A percentile compares a stretch with the other conserved stretches of the same genome.
phyloP scores from a whole-genome alignment of 2,888 invertebrate genomes.

The Conomelus anceps region DNA sequence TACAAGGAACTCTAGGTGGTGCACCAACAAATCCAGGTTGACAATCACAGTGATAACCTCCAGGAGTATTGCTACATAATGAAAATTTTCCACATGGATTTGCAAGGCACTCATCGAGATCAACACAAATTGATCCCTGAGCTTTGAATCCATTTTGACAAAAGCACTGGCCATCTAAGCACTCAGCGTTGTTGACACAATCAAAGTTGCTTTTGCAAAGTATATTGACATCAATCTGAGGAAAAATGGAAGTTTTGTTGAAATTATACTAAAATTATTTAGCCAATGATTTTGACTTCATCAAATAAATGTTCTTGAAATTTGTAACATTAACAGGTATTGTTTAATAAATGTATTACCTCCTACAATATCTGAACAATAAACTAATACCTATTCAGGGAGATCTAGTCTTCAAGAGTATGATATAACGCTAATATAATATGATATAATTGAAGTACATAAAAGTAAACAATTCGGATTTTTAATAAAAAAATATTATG shows the following conservation, averaged over 20 bases:
- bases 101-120: slow-evolving; percentile 70
- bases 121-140: slow-evolving; percentile 68
- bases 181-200: slow-evolving; percentile 87
- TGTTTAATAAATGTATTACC: no score
- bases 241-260: slow-evolving; percentile 29
- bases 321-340: not conserved
- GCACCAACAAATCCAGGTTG: slow-evolving; percentile 73
- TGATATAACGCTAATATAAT: no score
- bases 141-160: slow-evolving; percentile 82
- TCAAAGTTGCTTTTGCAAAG: slow-evolving; percentile 81
- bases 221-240: slow-evolving; percentile 75
- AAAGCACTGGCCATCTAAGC: slow-evolving; percentile 80
- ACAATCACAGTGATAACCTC: slow-evolving; percentile 76
- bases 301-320: not conserved
- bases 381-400: no score
- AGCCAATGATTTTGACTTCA: no score
- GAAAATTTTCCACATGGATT: slow-evolving; percentile 69
- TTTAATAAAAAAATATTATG: no score
- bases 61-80: slow-evolving; percentile 69
- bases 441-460: no score
- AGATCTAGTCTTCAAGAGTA: no score
- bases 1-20: slow-evolving; percentile 71
- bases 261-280: slow-evolving; percentile 15
- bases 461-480: no score
- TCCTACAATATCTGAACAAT: no score